Conservation (phyloP, 2,113 vertebrate species). For the Mola mola region DNA sequence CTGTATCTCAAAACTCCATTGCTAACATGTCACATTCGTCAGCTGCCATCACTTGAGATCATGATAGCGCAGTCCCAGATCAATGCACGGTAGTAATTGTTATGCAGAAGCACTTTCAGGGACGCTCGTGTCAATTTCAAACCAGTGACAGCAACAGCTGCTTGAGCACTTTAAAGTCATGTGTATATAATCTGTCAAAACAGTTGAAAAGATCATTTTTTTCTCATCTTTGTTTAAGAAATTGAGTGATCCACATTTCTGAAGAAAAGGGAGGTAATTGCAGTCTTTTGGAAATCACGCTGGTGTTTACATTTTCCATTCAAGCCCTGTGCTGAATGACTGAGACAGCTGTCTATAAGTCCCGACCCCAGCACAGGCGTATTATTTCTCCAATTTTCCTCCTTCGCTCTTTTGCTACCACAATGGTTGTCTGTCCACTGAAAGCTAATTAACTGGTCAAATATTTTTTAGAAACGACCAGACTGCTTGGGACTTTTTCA, state of each 20-base stretch:
- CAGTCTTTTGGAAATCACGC: slow-evolving; percentile 63
- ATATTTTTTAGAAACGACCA: slow-evolving; percentile 7
- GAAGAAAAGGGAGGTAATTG: slow-evolving; percentile 58
- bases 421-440: slow-evolving; percentile 15
- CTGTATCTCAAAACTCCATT: slow-evolving; percentile 36
- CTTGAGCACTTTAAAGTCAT: slow-evolving; percentile 41
- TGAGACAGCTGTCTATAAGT: slow-evolving; percentile 64
- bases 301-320: slow-evolving; percentile 66
- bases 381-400: slow-evolving; percentile 21
- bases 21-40: slow-evolving; percentile 44
- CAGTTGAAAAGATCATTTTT: slow-evolving; percentile 40
- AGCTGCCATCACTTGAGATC: slow-evolving; percentile 49
- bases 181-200: slow-evolving; percentile 59
- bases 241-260: slow-evolving; percentile 36
- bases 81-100: slow-evolving; percentile 39
- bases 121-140: slow-evolving; percentile 28
- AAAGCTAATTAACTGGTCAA: slow-evolving; percentile 13
- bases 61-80: slow-evolving; percentile 33
- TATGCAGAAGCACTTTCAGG: slow-evolving; percentile 24
- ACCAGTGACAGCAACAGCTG: slow-evolving; percentile 56
- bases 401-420: slow-evolving; percentile 17
- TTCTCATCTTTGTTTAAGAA: slow-evolving; percentile 44
- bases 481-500: slow-evolving; percentile 21
- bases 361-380: slow-evolving; percentile 16
- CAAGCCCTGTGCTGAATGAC: slow-evolving; percentile 52